Base-by-base conservation (phyloP, 2,888 invertebrate species). In the Acanthosoma haemorrhoidale region DNA sequence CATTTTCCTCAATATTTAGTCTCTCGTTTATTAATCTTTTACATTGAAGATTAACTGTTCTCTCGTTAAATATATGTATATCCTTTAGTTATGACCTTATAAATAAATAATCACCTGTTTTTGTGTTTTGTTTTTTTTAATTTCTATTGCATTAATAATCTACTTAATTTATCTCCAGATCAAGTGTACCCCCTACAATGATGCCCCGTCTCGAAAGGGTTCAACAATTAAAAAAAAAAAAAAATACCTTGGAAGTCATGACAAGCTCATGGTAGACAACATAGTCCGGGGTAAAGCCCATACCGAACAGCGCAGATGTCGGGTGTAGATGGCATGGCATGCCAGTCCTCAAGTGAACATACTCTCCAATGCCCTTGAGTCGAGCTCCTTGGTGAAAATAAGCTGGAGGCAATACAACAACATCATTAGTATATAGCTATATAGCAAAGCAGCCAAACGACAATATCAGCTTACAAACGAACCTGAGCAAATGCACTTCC, bases 241-340 rank as follows among this genome's bases (percentile, higher is more conserved):
- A 69, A 31, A 16, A 59, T 77, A 83, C 84, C 80, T 91, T 92
- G 39, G 93, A 91, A 31, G 99, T 99, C 98, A 99, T 99, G 75
- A 99, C 92, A 57, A 99, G 86, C 82, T 99, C 99, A 81, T 99
- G 99, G 82, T 99, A 99, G 21, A 99, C 97, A 51, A 97, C 96
- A 81, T 98, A 99, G 82, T 98, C 97, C 0, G 98, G 97, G 0
- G 96, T 96, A 79, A 88, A 93, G 31, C 98, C 99, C 82, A 99
- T 90, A 0, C 99, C 98, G 81, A 97, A 99, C 0, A 99, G 85
- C 0, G 99, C 97, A 0, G 96, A 96, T 0, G 99, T 99, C 0
- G 99, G 99, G 84, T 99, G 99, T 72, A 99, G 84, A 82, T 98
- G 96, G 78, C 98, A 94, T 0, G 97, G 98, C 94, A 99, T 99